Evolutionary conservation across 1,140 invertebrate species (phyloP), one percentile per base, ranked within the genome.

Genomic region (Heliconius nattereri): DNA sequence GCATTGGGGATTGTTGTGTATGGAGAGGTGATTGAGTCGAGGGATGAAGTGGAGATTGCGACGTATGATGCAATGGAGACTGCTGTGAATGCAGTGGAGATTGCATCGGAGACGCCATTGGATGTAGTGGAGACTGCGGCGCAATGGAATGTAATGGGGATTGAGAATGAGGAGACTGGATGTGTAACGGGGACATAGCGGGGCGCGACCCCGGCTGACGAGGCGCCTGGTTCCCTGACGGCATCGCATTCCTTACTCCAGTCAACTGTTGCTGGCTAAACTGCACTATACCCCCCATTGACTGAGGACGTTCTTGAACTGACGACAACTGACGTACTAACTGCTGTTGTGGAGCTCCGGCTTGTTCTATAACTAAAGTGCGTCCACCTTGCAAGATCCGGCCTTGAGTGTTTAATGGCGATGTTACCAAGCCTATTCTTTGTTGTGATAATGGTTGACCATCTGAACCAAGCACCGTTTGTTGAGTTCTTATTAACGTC

Each of bases 81-180:
- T 95, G 87, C 84, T 96, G 95, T 57, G 96, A 95, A 82, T 96
- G 95, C 78, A 95, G 79, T 26, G 95, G 94, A 66, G 95, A 91
- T 78, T 95, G 95, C 86, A 95, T 94, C 60, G 95, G 95, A 2
- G 95, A 95, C n/a, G 94, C 94, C 60, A 94, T 89, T 57, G 95
- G 92, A 72, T 94, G 93, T 37, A 95, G 82, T 20, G 95, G 95
- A 20, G 96, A 96, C 70, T 96, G 95, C 45, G 95, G 95, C 16
- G 92, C 87, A 86, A 92, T 83, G 6, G 92, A 89, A 78, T 92
- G 92, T 35, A 90, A 81, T 7, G 92, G 92, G 13, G 92, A 94
- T 75, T 93, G 91, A 52, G 95, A 94, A 84, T 95, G 95, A 40
- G 95, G 95, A 60, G 95, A 95, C 70, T 95, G 94, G 45, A 94